Conservation (phyloP, 2,797 vertebrate genomes). For the Xiphophorus birchmanni region DNA sequence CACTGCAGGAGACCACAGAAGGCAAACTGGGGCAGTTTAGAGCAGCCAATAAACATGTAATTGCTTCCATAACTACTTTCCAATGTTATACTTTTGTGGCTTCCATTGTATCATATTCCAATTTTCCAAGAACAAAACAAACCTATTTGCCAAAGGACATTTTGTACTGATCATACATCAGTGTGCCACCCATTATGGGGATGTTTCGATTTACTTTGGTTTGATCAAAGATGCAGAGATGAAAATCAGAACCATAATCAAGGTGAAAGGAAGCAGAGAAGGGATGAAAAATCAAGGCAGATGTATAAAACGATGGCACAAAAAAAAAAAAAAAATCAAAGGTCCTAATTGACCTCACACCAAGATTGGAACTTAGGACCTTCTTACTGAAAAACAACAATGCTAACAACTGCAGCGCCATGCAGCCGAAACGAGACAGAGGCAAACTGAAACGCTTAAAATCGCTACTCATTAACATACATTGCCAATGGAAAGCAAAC, state of each 20-base stretch:
- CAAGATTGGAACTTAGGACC: background rate
- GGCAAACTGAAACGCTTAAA: background rate
- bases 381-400: background rate
- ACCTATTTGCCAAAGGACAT: background rate
- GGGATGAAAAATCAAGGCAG: background rate
- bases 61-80: background rate
- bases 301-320: background rate
- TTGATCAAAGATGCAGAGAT: background rate
- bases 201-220: background rate
- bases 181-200: background rate
- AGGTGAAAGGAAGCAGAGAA: background rate
- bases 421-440: background rate
- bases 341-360: background rate
- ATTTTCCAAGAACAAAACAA: background rate
- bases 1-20: background rate
- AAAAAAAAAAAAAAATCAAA: background rate
- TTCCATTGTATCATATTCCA: background rate
- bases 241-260: background rate
- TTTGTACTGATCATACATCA: background rate
- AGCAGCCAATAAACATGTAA: slow-evolving; percentile 1
- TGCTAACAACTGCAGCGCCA: background rate
- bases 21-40: background rate
- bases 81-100: background rate
- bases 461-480: too few species aligned
- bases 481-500: too few species aligned